Conservation (phyloP, 2,888 invertebrate species). For the Trichopoda pennipes region DNA sequence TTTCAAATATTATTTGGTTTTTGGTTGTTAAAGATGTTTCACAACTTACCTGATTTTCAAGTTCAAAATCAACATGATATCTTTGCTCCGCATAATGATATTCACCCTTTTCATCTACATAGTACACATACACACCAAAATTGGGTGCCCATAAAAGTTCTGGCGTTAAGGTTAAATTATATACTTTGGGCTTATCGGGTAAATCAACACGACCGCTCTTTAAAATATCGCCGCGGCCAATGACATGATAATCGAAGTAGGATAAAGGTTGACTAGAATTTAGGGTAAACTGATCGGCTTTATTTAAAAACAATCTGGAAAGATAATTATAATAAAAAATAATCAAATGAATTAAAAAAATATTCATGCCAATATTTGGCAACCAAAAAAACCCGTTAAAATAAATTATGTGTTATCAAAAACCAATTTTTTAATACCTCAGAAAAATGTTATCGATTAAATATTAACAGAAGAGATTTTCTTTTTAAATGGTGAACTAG, state of each 20-base stretch:
- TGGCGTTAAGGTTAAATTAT: slow-evolving; percentile 86
- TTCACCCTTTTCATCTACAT: slow-evolving; percentile 88
- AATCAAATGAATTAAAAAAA: no score
- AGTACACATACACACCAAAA: slow-evolving; percentile 90
- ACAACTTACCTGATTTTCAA: slow-evolving; percentile 78
- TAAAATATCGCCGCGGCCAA: slow-evolving; percentile 93
- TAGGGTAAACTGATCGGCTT: slow-evolving; percentile 85
- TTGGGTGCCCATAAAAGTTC: slow-evolving; percentile 90
- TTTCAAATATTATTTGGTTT: not conserved
- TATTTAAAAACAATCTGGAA: slow-evolving; percentile 80
- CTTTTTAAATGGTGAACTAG: no score
- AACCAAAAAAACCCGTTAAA: no score
- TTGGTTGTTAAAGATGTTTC: not conserved
- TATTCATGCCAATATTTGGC: no score
- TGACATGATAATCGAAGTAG: slow-evolving; percentile 87
- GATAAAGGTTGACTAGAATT: slow-evolving; percentile 89
- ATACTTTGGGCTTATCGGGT: slow-evolving; percentile 81
- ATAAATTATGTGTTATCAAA: no score
- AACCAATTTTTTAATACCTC: no score
- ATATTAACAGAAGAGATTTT: no score
- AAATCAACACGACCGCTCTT: slow-evolving; percentile 86
- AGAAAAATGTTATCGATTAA: no score
- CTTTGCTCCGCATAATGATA: slow-evolving; percentile 92
- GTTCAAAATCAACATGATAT: slow-evolving; percentile 88
- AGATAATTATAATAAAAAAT: not conserved